These are phyloP conservation scores for Hyperoplus lanceolatus DNA, from an alignment of 2,797 vertebrate genomes.

Conservation along the genomic window DNA sequence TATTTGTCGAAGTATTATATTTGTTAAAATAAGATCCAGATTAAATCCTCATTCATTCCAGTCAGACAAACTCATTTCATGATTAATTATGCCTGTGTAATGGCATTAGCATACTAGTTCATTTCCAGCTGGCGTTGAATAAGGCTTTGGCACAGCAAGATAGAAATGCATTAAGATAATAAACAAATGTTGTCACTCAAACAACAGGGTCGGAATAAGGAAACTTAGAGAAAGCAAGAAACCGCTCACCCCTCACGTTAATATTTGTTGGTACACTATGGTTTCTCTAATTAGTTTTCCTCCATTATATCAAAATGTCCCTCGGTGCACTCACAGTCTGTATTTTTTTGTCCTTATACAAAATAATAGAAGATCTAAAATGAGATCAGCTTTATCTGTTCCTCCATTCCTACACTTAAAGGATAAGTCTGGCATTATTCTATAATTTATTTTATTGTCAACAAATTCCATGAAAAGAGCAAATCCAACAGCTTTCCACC, in stretches of 20 bases:
- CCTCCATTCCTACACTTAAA: not conserved
- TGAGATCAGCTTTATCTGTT: not conserved
- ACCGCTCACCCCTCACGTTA: no score
- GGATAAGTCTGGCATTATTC: conserved; percentile 3
- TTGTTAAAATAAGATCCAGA: not conserved
- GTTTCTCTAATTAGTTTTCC: not conserved
- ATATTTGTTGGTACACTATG: not conserved
- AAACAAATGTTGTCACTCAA: not conserved
- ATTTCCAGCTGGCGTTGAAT: conserved; percentile 2
- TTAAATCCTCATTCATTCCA: conserved; percentile 18
- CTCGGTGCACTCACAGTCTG: not conserved
- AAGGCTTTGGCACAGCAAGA: not conserved
- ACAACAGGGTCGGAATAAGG: not conserved
- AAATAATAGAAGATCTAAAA: not conserved
- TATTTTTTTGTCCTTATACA: not conserved
- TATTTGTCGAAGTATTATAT: conserved; percentile 5
- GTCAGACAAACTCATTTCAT: not conserved
- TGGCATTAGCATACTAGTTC: not conserved
- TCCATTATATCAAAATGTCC: not conserved
- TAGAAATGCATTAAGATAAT: not conserved
- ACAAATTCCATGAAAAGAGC: not conserved
- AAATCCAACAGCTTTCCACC: not conserved
- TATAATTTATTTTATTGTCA: not conserved
- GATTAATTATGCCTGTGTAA: conserved; percentile 4
- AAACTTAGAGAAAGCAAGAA: not conserved